Evolutionary conservation across 2,113 vertebrate genomes (phyloP), one percentile per base, ranked within the genome.

Genomic region (Numida meleagris): DNA sequence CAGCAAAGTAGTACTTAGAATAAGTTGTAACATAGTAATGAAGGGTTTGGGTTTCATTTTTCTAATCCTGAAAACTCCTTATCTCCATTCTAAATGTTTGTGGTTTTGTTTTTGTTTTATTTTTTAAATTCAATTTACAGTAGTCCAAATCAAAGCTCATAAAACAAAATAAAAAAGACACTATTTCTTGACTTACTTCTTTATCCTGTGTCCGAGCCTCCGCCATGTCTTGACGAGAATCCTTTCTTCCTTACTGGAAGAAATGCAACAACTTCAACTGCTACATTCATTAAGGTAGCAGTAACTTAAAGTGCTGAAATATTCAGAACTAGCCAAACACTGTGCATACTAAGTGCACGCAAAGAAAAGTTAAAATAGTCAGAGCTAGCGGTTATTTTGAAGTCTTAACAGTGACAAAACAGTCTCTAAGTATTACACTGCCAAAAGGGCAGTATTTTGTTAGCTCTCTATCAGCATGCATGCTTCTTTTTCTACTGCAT

Each of bases 51-150:
- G 25, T 1, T 4, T 94, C 82, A 68, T 85, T 88, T 95, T 57
- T 90, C 88, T 90, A 94, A 96, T 90, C 81, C 65, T 14, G 21
- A 86, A 94, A 96, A 81, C 92, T 78, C 48, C 80, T 94, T 96
- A 97, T 94, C 94, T 87, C n/a, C 7, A 27, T 75, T 86, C 70
- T 93, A 84, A 86, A 89, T 83, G n/a, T 62, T 21, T 50, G 48
- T 50, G 23, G 12, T 50, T 50, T 12, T 48, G 46, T 48, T 48
- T 46, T 9, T 21, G 21, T 48, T 19, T 21, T 50, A 25, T 29
- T 29, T 81, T 90, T 89, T 94, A 66, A 67, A 79, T 84, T 91
- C 43, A 76, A 72, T 79, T 90, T 90, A 81, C 53, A 74, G 62
- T 51, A 82, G 61, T 45, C 51, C 75, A 82, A 82, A 34, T 87